phyloP scores from a whole-genome alignment of 64 coral and sea anemone species.

The Dendronephthya gigantea region DNA sequence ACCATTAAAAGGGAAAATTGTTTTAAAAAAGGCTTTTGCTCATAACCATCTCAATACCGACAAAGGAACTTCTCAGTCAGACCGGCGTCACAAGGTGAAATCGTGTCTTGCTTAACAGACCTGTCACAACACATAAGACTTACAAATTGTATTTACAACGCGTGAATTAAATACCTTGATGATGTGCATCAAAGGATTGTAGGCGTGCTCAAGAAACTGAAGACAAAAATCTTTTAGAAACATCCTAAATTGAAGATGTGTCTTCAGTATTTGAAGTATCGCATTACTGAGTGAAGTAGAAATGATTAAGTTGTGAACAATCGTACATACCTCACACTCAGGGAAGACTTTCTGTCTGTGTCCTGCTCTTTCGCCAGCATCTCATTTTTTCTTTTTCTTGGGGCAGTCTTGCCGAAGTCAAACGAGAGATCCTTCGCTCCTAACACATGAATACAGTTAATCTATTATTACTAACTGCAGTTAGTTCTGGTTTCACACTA shows the following conservation, averaged over 20 bases:
- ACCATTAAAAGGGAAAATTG: no score
- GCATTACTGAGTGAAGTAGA: background rate
- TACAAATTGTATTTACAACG: background rate
- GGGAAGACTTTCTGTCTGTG: conserved; percentile 69
- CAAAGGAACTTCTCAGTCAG: no score
- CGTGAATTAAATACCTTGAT: conserved; percentile 51
- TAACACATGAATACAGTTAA: background rate
- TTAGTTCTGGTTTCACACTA: no score
- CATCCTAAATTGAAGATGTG: conserved; percentile 45
- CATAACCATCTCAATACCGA: no score
- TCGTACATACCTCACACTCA: conserved; percentile 96
- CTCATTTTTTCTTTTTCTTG: conserved; percentile 73
- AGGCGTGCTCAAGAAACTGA: conserved; percentile 77
- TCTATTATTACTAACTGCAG: background rate
- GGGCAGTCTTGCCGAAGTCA: conserved; percentile 67
- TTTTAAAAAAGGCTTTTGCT: no score
- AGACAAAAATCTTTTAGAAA: conserved; percentile 81
- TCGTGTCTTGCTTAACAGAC: no score
- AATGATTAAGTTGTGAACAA: background rate
- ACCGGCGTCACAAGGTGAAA: no score
- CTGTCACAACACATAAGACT: no score
- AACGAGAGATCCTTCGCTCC: conserved; percentile 93
- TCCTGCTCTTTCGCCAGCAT: conserved; percentile 63
- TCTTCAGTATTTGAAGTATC: background rate
- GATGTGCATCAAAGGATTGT: conserved; percentile 65